phyloP scores from a whole-genome alignment of 1,140 invertebrate genomes.

The Orchesella cincta region DNA sequence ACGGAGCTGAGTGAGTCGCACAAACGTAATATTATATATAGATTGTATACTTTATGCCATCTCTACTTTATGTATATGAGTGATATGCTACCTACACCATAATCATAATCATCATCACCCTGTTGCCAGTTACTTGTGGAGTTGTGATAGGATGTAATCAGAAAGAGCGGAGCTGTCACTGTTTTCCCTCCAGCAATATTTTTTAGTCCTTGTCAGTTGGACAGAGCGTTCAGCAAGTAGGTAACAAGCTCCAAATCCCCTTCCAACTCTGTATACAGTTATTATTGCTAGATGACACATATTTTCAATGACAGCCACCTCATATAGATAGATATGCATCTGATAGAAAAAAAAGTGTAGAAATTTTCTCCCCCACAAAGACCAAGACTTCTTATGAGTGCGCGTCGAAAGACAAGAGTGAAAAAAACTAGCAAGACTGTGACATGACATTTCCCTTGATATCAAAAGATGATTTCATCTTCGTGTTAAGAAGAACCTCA shows the following conservation, averaged over 20 bases:
- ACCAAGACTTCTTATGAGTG: neutral
- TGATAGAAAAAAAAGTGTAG: neutral
- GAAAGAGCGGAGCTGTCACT: neutral
- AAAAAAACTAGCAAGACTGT: neutral
- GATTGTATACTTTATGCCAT: no score
- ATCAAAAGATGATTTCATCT: neutral
- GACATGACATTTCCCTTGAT: slow-evolving; percentile 12
- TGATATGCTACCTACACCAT: neutral
- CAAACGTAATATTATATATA: neutral
- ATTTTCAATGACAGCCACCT: neutral
- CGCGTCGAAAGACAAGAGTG: no score
- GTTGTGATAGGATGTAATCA: neutral
- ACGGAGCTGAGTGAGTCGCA: no score
- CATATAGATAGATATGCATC: neutral
- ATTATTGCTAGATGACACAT: neutral
- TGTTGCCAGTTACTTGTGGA: neutral
- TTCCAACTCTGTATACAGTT: neutral
- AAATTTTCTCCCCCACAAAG: neutral
- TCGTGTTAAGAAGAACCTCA: neutral
- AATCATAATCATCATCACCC: neutral
- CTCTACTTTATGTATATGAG: neutral
- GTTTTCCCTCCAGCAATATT: slow-evolving; percentile 9
- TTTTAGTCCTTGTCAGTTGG: neutral
- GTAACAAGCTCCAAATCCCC: slow-evolving; percentile 5
- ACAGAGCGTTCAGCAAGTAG: neutral